Evolutionary conservation across 2,888 invertebrate species (phyloP), one percentile per base, ranked within the genome.

Genomic region (Tachina lurida): DNA sequence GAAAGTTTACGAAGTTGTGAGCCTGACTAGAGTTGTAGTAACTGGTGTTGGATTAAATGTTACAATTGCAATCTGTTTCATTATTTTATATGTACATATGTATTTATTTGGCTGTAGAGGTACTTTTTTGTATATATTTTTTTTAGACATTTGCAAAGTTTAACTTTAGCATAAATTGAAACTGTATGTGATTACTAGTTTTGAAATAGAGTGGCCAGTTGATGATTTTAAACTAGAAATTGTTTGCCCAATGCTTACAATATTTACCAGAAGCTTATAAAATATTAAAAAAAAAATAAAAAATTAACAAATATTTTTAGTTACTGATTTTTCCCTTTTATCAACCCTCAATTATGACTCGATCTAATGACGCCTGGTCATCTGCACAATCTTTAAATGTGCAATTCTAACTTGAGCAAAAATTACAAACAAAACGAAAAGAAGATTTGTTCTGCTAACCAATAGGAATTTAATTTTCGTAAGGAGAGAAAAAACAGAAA

Each of bases 391-490:
- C 10, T 47, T 15, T n/a, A 8, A 54, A 78, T 56, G 47, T 60
- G 77, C 54, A 31, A 15, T 78, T 74, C 39, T 70, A 68, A 62
- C 73, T 73, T 83, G 19, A 54, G 62, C 67, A 67, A 60, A 75
- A 82, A 70, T 82, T 82, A 82, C 58, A 76, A 75, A 71, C 70
- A 65, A 65, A 56, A 58, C 22, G n/a, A 43, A 77, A 70, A 52
- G 45, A 71, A 58, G 70, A 70, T 83, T 77, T 73, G 47, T 49
- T 41, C n/a, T 10, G 3, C 10, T 12, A 45, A 45, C 65, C 75
- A 1, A 0, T 15, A 45, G 75, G 45, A 76, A 76, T 19, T 22
- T n/a, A 22, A 10, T 54, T 39, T 60, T 60, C 60, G 3, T 8
- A n/a, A 54, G 10, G 3, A 49, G 3, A 45, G 1, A 47, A 17